Evolutionary conservation across 2,797 vertebrate genomes (phyloP).

Genomic region (Characodon lateralis): DNA sequence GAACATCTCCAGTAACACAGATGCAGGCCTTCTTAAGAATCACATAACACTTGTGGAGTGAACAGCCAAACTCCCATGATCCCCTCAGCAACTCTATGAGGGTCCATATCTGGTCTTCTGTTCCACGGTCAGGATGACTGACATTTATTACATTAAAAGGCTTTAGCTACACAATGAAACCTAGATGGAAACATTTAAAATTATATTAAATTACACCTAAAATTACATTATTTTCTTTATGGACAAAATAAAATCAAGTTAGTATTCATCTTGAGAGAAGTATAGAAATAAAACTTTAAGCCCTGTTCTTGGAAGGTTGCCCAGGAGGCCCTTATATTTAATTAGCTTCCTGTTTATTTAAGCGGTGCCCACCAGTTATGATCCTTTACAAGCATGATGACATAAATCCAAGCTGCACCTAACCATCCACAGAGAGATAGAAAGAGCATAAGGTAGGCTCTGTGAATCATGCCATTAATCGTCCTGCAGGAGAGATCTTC

Average conservation of each 20-base stretch:
- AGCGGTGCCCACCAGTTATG: slow-evolving; percentile 54
- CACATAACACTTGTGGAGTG: too few relatives aligned
- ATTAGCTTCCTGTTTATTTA: slow-evolving; percentile 57
- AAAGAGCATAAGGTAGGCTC: background rate
- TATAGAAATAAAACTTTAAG: slow-evolving; percentile 41
- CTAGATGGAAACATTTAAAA: slow-evolving; percentile 1
- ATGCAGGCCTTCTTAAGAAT: too few relatives aligned
- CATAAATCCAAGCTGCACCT: slow-evolving; percentile 48
- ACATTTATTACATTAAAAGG: too few relatives aligned
- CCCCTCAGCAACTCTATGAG: too few relatives aligned
- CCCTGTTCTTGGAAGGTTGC: slow-evolving; percentile 38
- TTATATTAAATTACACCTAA: slow-evolving; percentile 8
- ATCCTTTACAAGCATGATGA: slow-evolving; percentile 49
- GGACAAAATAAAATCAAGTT: slow-evolving; percentile 9
- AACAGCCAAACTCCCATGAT: too few relatives aligned
- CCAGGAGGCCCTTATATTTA: slow-evolving; percentile 55
- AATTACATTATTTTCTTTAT: slow-evolving; percentile 12
- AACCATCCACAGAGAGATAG: background rate
- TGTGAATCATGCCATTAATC: slow-evolving; percentile 50
- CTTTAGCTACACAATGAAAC: background rate
- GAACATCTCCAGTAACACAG: too few relatives aligned
- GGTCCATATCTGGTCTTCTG: too few relatives aligned
- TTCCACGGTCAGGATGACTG: too few relatives aligned
- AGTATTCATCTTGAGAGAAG: slow-evolving; percentile 26
- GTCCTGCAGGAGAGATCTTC: slow-evolving; percentile 15